Conservation (phyloP, 2,888 invertebrate genomes). For the Catocala sponsa region DNA sequence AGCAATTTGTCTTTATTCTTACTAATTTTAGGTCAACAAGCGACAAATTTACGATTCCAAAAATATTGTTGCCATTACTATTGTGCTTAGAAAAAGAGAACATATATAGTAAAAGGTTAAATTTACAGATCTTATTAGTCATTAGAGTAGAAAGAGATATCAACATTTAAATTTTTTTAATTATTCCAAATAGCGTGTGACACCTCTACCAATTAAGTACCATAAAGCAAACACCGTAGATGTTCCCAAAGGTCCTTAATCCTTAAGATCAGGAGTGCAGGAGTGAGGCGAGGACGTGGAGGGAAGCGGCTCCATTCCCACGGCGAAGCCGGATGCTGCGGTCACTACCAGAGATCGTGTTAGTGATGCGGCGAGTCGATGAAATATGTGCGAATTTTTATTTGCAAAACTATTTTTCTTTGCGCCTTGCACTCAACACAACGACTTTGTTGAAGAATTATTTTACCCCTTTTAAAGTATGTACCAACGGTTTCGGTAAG, state of each 20-base stretch:
- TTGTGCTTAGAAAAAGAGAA: too few relatives aligned
- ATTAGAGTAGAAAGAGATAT: too few relatives aligned
- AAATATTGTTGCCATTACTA: too few relatives aligned
- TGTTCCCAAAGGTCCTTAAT: slow-evolving; percentile 20
- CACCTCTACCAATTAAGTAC: background rate
- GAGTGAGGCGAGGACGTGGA: slow-evolving; percentile 41
- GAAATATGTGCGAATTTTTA: slow-evolving; percentile 1
- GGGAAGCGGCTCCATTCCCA: slow-evolving; percentile 75
- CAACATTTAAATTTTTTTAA: background rate
- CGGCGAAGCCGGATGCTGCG: slow-evolving; percentile 74
- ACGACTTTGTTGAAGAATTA: too few relatives aligned
- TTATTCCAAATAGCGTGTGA: background rate
- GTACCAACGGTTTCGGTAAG: too few relatives aligned
- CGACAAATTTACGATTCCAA: too few relatives aligned
- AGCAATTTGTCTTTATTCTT: too few relatives aligned
- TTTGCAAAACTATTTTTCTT: background rate
- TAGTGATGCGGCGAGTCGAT: slow-evolving; percentile 27
- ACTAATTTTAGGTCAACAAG: too few relatives aligned
- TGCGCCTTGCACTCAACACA: too few relatives aligned
- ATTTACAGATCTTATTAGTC: too few relatives aligned
- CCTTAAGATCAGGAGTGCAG: slow-evolving; percentile 37
- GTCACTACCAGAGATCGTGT: slow-evolving; percentile 67
- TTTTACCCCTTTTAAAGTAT: too few relatives aligned
- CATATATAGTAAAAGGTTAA: too few relatives aligned
- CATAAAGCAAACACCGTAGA: background rate